Percentiles rank a stretch among this genome's conserved stretches.
Evolutionary conservation across 2,797 vertebrate genomes (phyloP).

Genomic region (Lepus oiostolus): DNA sequence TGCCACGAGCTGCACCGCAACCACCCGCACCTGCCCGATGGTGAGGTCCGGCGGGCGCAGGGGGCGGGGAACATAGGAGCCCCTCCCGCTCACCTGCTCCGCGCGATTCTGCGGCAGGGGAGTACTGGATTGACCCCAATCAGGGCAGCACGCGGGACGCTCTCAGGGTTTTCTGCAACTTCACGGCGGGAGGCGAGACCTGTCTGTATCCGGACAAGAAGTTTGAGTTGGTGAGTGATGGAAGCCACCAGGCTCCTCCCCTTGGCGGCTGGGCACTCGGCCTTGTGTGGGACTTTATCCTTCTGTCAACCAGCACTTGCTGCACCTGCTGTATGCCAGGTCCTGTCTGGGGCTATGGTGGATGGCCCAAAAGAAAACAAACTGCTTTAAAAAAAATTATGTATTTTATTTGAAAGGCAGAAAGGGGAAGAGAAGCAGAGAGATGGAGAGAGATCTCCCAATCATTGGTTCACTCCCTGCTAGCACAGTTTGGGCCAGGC

Average conservation of each 20-base stretch:
- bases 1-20: constrained; percentile 94
- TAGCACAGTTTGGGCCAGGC: no score
- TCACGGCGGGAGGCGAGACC: constrained; percentile 95
- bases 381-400: no score
- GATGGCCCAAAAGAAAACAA: background rate
- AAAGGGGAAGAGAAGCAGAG: no score
- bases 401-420: no score
- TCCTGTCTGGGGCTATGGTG: background rate
- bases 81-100: background rate
- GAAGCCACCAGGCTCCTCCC: no score
- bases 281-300: background rate
- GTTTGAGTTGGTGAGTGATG: constrained; percentile 88
- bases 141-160: constrained; percentile 94
- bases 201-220: constrained; percentile 95
- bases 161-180: constrained; percentile 96
- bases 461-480: no score
- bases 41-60: constrained; percentile 84
- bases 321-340: background rate
- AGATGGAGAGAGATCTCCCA: no score
- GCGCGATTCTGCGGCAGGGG: constrained; percentile 87
- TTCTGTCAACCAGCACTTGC: background rate
- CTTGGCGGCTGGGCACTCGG: background rate
- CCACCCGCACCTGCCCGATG: constrained; percentile 92
- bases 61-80: accelerated
- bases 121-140: constrained; percentile 98